Percentiles rank a stretch among this genome's conserved stretches.
phyloP scores from a whole-genome alignment of 2,888 invertebrate species.

The Actias luna region DNA sequence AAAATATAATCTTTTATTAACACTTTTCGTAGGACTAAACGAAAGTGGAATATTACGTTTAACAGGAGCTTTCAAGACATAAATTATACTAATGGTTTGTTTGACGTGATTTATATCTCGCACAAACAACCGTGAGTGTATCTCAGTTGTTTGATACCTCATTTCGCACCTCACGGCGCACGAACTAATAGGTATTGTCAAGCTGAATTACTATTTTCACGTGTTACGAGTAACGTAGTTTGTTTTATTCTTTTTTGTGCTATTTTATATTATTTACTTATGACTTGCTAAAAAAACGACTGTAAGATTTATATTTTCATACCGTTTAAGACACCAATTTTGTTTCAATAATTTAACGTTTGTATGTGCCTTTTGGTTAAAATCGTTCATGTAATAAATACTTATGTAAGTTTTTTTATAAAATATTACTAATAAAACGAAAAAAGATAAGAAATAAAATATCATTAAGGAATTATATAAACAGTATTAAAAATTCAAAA shows the following conservation, averaged over 20 bases:
- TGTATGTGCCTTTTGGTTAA: no score
- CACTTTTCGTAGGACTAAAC: slow-evolving; percentile 25
- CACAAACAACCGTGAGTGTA: slow-evolving; percentile 36
- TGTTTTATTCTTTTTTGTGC: not conserved
- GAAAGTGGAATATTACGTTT: slow-evolving; percentile 37
- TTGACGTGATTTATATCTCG: slow-evolving; percentile 51
- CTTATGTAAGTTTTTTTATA: no score
- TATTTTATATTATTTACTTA: not conserved
- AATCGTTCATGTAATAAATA: no score
- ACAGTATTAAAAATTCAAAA: no score
- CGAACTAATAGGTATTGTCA: slow-evolving; percentile 7
- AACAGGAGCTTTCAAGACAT: slow-evolving; percentile 37
- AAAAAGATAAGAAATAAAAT: no score
- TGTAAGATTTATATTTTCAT: not conserved
- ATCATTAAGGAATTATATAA: no score
- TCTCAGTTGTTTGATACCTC: slow-evolving; percentile 13
- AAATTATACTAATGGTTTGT: slow-evolving; percentile 59
- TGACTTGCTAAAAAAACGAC: not conserved
- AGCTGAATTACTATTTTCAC: not conserved
- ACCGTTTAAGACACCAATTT: no score
- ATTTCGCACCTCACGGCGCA: slow-evolving; percentile 18
- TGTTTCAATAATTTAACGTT: no score
- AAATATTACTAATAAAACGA: no score
- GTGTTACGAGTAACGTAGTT: not conserved
- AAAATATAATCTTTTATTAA: slow-evolving; percentile 34